Conservation (phyloP, 2,888 invertebrate genomes). For the Polyommatus icarus region DNA sequence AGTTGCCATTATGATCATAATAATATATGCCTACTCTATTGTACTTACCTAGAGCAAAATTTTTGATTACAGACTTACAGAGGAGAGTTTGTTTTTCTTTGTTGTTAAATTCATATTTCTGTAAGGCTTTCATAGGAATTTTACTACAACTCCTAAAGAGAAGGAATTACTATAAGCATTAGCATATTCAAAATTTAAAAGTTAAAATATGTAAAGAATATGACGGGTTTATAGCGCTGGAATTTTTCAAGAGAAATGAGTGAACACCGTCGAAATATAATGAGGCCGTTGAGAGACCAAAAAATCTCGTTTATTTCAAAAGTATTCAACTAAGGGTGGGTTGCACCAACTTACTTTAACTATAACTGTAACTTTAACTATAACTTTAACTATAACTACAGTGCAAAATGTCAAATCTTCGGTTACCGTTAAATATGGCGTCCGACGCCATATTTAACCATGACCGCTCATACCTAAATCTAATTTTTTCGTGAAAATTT, state of each 20-base stretch:
- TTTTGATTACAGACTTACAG: neutral
- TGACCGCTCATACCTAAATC: too few species aligned
- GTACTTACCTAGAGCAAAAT: too few species aligned
- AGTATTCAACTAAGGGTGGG: conserved; percentile 2
- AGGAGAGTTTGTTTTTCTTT: neutral
- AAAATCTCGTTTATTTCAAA: conserved; percentile 27
- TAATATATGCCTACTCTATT: too few species aligned
- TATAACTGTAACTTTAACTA: too few species aligned
- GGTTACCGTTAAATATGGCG: too few species aligned
- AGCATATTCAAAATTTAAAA: conserved; percentile 15
- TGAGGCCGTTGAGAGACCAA: conserved; percentile 14
- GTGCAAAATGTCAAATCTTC: too few species aligned
- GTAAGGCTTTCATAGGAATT: neutral
- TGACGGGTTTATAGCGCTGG: conserved; percentile 13
- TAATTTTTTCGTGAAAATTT: too few species aligned
- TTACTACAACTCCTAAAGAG: neutral
- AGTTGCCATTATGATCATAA: too few species aligned
- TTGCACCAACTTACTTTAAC: too few species aligned
- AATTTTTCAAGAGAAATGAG: conserved; percentile 14
- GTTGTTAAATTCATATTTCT: neutral
- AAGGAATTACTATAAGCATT: neutral
- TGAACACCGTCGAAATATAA: conserved; percentile 20
- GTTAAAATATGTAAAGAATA: conserved; percentile 12
- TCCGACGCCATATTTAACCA: too few species aligned
- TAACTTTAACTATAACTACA: too few species aligned